phyloP scores from a whole-genome alignment of 2,113 vertebrate species.

The Mixornis gularis region DNA sequence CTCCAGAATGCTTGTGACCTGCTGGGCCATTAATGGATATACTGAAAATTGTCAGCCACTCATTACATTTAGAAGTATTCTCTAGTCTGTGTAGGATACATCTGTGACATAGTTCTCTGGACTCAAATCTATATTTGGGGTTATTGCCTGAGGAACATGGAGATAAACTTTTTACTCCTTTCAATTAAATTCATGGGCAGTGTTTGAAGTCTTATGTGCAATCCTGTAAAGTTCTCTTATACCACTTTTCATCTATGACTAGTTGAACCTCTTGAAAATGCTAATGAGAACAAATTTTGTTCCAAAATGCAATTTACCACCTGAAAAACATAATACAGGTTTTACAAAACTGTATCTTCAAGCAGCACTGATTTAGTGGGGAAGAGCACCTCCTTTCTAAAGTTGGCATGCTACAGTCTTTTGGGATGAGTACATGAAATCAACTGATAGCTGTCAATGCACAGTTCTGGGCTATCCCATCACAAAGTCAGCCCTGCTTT shows the following conservation, averaged over 20 bases:
- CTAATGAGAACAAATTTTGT: background rate
- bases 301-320: background rate
- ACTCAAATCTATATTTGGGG: background rate
- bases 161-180: background rate
- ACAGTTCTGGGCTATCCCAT: background rate
- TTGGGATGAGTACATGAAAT: background rate
- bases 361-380: background rate
- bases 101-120: background rate
- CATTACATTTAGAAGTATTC: background rate
- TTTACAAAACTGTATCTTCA: background rate
- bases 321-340: background rate
- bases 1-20: conserved; percentile 20
- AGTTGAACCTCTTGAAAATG: background rate
- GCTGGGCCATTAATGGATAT: background rate
- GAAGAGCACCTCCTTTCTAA: background rate
- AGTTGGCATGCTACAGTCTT: background rate
- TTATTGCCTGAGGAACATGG: background rate
- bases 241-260: background rate
- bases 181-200: background rate
- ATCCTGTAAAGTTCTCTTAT: background rate
- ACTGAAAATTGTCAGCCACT: conserved; percentile 1
- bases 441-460: background rate
- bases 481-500: background rate
- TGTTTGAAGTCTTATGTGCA: background rate
- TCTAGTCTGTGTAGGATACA: background rate